These are phyloP conservation scores for Manis crassicaudata DNA, from an alignment of 2,797 vertebrate species.

Conservation along the genomic window DNA sequence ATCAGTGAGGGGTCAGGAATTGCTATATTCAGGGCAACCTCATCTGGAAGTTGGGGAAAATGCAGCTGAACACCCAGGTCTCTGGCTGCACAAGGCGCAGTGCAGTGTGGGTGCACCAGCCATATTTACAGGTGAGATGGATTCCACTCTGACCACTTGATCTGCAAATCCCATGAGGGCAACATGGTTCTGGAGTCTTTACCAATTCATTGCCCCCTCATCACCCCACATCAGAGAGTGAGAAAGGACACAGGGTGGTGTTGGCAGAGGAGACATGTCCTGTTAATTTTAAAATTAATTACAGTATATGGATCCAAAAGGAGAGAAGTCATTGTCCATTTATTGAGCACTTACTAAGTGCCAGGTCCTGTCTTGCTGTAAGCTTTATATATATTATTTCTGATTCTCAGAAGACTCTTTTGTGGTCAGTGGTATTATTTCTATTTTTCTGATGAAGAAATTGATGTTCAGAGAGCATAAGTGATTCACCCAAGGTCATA, in stretches of 20 bases:
- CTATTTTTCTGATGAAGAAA: background rate
- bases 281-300: background rate
- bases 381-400: background rate
- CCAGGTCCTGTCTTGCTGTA: background rate
- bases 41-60: background rate
- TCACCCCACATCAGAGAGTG: background rate
- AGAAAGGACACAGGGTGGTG: background rate
- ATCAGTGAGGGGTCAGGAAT: background rate
- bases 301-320: background rate
- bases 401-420: background rate
- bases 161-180: background rate
- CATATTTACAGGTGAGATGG: background rate
- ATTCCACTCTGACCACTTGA: background rate
- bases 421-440: background rate
- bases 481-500: background rate
- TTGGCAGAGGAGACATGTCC: background rate
- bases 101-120: too few relatives aligned
- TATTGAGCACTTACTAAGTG: background rate
- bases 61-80: rapidly evolving
- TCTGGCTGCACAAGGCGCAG: rapidly evolving
- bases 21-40: background rate
- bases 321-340: background rate
- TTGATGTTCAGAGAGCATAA: background rate
- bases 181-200: background rate
- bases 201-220: background rate